Evolutionary conservation across 2,888 invertebrate species (phyloP).

Genomic region (Teleiodes luculella): DNA sequence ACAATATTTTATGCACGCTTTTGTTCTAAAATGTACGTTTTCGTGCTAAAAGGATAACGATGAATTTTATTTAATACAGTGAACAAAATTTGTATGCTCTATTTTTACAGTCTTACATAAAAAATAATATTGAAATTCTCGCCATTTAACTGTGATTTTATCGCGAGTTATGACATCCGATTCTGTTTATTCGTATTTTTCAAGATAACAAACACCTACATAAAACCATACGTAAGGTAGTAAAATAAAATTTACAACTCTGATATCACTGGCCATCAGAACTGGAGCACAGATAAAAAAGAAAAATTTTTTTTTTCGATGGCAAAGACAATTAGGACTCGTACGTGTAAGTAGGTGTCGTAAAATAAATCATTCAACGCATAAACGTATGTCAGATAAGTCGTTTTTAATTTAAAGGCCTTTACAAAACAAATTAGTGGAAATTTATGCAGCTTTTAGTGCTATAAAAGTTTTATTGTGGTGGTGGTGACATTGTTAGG

Average conservation of each 20-base stretch:
- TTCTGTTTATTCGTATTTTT: conserved; percentile 20
- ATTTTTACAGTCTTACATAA: too few species aligned
- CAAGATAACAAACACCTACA: conserved; percentile 20
- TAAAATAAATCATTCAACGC: conserved; percentile 34
- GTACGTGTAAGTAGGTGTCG: conserved; percentile 21
- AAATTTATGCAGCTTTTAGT: conserved; percentile 16
- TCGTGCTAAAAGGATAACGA: too few species aligned
- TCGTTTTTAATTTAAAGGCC: conserved; percentile 17
- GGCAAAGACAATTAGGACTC: conserved; percentile 28
- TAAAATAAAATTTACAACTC: conserved; percentile 34
- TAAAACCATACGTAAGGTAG: conserved; percentile 25
- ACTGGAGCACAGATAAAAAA: conserved; percentile 28
- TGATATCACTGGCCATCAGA: conserved; percentile 33
- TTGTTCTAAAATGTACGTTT: too few species aligned
- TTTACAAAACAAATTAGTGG: conserved; percentile 17
- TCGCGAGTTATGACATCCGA: conserved; percentile 4
- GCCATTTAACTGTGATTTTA: not conserved
- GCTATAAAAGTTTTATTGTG: conserved; percentile 12
- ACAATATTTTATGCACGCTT: too few species aligned
- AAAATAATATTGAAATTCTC: not conserved
- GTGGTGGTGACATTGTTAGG: not conserved
- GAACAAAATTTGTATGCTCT: not conserved
- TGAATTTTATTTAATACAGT: too few species aligned
- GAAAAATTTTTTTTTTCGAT: conserved; percentile 17
- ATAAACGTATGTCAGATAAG: conserved; percentile 24